Percentiles rank a stretch among this genome's conserved stretches.
phyloP scores from a whole-genome alignment of 2,113 vertebrate genomes.

The Alectura lathami region DNA sequence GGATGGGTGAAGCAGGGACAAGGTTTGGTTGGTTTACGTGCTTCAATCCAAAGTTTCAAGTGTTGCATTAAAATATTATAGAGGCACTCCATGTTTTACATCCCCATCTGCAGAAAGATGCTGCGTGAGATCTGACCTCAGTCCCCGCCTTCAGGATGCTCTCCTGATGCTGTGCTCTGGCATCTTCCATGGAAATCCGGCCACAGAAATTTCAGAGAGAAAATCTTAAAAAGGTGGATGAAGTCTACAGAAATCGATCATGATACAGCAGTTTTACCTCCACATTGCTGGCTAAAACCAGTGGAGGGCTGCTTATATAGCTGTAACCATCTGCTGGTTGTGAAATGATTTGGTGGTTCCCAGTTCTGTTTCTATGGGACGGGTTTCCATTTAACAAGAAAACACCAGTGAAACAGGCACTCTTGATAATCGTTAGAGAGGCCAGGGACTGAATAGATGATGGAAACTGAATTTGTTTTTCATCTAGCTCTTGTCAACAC shows the following conservation, averaged over 20 bases:
- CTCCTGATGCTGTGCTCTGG: background rate
- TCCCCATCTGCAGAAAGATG: background rate
- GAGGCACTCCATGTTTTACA: background rate
- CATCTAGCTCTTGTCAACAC: slow-evolving; percentile 47
- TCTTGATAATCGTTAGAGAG: background rate
- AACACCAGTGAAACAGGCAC: background rate
- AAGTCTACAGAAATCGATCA: background rate
- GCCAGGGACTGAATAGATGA: slow-evolving; percentile 16
- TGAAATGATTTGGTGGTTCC: slow-evolving; percentile 18
- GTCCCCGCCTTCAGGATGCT: too few relatives aligned
- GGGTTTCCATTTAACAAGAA: slow-evolving; percentile 24
- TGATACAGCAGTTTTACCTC: background rate
- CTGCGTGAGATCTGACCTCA: background rate
- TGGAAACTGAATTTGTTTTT: slow-evolving; percentile 46
- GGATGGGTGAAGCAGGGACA: background rate
- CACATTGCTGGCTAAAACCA: background rate
- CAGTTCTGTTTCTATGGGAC: background rate
- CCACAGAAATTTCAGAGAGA: background rate
- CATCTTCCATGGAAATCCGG: background rate
- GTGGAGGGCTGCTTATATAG: background rate
- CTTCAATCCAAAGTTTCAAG: background rate
- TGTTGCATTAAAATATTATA: background rate
- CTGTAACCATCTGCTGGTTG: background rate
- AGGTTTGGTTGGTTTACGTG: background rate
- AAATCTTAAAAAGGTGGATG: background rate